Conservation (phyloP, 2,888 invertebrate genomes). For the Conistra vaccinii region DNA sequence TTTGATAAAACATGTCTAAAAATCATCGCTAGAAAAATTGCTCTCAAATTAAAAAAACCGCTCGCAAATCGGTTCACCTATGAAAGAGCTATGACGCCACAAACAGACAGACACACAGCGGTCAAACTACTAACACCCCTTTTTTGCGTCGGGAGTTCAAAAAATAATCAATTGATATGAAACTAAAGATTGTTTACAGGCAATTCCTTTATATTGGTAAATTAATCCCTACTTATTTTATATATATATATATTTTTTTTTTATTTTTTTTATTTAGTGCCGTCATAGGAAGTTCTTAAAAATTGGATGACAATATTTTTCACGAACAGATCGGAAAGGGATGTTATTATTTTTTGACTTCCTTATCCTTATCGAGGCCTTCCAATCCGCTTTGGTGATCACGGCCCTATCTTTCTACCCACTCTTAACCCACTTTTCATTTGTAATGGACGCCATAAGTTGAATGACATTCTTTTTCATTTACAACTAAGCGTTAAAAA, state of each 20-base stretch:
- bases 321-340: background rate
- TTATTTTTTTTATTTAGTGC: too few species aligned
- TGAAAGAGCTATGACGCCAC: too few species aligned
- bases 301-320: background rate
- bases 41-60: too few species aligned
- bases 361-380: background rate
- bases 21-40: too few species aligned
- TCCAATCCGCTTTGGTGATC: background rate
- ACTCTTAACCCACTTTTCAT: background rate
- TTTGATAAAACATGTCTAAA: too few species aligned
- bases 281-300: background rate
- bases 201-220: background rate
- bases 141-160: too few species aligned
- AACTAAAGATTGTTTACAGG: background rate
- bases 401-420: too few species aligned
- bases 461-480: background rate
- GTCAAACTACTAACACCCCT: too few species aligned
- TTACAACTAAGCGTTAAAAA: too few species aligned
- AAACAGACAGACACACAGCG: too few species aligned
- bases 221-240: background rate
- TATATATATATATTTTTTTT: too few species aligned
- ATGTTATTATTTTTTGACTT: background rate
- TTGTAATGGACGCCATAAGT: background rate
- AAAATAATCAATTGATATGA: background rate
- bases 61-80: too few species aligned